Base-by-base conservation (phyloP, 1,140 invertebrate genomes). In the Psix sp. region DNA sequence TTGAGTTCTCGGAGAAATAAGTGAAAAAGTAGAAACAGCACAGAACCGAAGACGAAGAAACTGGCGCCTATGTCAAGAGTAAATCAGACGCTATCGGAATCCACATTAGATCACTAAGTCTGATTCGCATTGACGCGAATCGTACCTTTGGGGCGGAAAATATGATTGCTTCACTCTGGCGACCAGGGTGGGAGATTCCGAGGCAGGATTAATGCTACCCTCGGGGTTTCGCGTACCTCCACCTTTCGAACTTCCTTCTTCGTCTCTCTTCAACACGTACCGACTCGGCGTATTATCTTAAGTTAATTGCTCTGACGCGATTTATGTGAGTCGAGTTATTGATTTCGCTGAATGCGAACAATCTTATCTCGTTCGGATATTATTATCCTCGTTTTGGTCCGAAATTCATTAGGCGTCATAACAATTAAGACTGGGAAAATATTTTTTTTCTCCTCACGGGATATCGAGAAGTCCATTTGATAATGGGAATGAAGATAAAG, bases 71-170 rank as follows among this genome's bases (percentile, higher is more conserved):
- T 36, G 76, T 54, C 60, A 65, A 49, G 43, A 79, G 80, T 82
- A 84, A 86, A 87, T 85, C 81, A 82, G 81, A 80, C 70, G 73
- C 76, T 85, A 85, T 85, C 81, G 80, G 78, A 81, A 84, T 84
- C 77, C 79, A 77, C 78, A 83, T 87, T 86, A 86, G 84, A 86
- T 87, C 84, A 77, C 80, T 82, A 84, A 85, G 82, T 77, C 80
- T 85, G 86, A 86, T 87, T 86, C 84, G 82, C 78, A 84, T 86
- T 83, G 84, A 86, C 84, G 80, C 78, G 81, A 86, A 87, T 87
- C 81, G 81, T 82, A 83, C 83, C 85, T 86, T 35, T 84, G 83
- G 84, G 85, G 83, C 77, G 76, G 83, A 83, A 87, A 86, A 86
- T 87, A 87, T 87, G 85, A 87, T 87, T 86, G 83, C 84, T 77